Conservation (phyloP, 1,140 invertebrate species). For the Heliconius himera region DNA sequence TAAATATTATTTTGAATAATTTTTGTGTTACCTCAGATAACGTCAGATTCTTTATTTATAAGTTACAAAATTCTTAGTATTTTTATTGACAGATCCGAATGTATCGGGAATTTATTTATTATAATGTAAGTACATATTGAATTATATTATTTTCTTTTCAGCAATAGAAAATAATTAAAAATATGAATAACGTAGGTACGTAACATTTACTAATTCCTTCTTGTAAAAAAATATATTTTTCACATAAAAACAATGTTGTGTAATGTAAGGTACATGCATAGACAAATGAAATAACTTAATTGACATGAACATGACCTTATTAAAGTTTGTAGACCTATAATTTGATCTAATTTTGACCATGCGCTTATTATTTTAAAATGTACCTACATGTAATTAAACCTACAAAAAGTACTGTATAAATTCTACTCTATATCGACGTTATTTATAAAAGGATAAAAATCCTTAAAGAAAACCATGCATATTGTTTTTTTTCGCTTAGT, state of each 20-base stretch:
- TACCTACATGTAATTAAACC: conserved; percentile 2
- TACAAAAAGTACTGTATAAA: neutral
- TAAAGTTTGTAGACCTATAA: neutral
- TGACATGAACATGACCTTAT: neutral
- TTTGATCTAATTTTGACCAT: neutral
- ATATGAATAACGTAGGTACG: neutral
- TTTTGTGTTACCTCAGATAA: too few relatives aligned
- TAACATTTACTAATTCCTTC: neutral
- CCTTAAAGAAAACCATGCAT: conserved; percentile 24
- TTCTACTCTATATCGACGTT: neutral
- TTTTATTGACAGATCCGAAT: too few relatives aligned
- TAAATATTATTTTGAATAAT: too few relatives aligned
- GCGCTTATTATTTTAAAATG: neutral
- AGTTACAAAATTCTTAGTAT: too few relatives aligned
- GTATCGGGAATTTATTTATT: too few relatives aligned
- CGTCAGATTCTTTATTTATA: too few relatives aligned
- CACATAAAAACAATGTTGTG: neutral
- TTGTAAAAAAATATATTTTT: neutral
- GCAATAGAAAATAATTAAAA: neutral
- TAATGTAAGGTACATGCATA: conserved; percentile 2
- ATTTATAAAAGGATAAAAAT: neutral
- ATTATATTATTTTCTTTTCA: too few relatives aligned
- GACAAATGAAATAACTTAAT: conserved; percentile 2
- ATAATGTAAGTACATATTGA: too few relatives aligned
- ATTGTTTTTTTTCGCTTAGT: neutral